Base-by-base conservation (phyloP, 2,797 vertebrate genomes). In the Babyrousa celebensis region DNA sequence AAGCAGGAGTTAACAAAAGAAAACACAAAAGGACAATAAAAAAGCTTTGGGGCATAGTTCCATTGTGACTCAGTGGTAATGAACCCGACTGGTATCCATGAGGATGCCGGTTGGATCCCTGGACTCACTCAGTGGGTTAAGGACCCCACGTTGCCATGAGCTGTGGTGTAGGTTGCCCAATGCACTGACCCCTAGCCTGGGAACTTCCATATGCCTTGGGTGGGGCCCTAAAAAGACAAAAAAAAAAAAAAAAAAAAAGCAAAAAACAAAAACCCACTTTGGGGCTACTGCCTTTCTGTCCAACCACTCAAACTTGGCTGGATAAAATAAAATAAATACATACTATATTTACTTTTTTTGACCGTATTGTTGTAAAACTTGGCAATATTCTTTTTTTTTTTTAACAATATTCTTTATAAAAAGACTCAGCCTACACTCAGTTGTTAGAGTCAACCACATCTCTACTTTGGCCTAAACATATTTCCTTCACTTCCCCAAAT, bases 371-470 rank as follows among this genome's bases (percentile, higher is more conserved):
- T 60, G 36, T 32, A 75, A 95, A 74, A 60, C 0, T 0, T 32
- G 5, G 5, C 2, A 91, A 70, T 25, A 68, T 0, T 87, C 82
- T 92, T 91, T 85, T 36, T 36, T 36, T 36, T 36, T 36, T 36
- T 36, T 32, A 7, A 7, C 2, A 91, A 70, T 25, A 68, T 0
- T 87, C 82, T 92, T 91, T 85, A 92, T 18, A 86, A 71, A 0
- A 32, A 10, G 74, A 65, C 29, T 40, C 79, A 54, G 3, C 0
- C 0, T 0, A 10, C 5, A 20, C 7, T 23, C 1, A 0, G 29
- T 71, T 48, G 23, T 74, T 40, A n/a, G 16, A n/a, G n/a, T n/a
- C 12, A 70, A 54, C 12, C 21, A 11, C 52, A 77, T 36, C 56
- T 65, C 65, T 6, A 58, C 21, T 58, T 72, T 29, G 7, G 10